phyloP scores from a whole-genome alignment of 1,140 invertebrate genomes.

The Danaus plexippus region DNA sequence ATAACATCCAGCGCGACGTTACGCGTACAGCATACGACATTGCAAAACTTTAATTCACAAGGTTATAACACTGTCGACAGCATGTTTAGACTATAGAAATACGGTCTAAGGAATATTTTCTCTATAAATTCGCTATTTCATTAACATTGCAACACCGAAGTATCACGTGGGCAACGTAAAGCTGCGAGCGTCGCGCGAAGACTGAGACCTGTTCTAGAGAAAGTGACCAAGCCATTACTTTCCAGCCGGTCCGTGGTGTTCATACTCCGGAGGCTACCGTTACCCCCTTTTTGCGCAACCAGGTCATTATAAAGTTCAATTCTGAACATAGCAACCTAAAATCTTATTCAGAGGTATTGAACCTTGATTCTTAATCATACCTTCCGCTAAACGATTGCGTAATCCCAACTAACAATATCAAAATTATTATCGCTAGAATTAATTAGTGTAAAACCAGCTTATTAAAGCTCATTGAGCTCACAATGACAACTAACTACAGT shows the following conservation, averaged over 20 bases:
- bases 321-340: background rate
- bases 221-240: constrained; percentile 64
- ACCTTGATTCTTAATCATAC: too few species aligned
- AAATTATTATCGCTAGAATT: too few species aligned
- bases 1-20: too few species aligned
- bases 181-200: constrained; percentile 12
- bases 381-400: too few species aligned
- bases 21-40: constrained; percentile 13
- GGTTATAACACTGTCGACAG: constrained; percentile 19
- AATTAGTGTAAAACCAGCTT: too few species aligned
- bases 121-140: constrained; percentile 17
- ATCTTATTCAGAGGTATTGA: too few species aligned
- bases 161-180: constrained; percentile 9
- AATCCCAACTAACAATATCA: too few species aligned
- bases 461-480: too few species aligned
- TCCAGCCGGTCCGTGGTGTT: constrained; percentile 38
- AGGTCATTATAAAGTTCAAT: constrained; percentile 26
- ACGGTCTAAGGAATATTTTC: constrained; percentile 14
- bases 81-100: constrained; percentile 13
- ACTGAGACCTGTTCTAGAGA: constrained; percentile 60
- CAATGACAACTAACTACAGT: too few species aligned
- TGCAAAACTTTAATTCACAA: constrained; percentile 32
- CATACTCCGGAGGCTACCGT: constrained; percentile 43
- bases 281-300: constrained; percentile 49
- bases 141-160: constrained; percentile 10